phyloP scores from a whole-genome alignment of 1,140 invertebrate genomes.

The Parapsyche elsis region DNA sequence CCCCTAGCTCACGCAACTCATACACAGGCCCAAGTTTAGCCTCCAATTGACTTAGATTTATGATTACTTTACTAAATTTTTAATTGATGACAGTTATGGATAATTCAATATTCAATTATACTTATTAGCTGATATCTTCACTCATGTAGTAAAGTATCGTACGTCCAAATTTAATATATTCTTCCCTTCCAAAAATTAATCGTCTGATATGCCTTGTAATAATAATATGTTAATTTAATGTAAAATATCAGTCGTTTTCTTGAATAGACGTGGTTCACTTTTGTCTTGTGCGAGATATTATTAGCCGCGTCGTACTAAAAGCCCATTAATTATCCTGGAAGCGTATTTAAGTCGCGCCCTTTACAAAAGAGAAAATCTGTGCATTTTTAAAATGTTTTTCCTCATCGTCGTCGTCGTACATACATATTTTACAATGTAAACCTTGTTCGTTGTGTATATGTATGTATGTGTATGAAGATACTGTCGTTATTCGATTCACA shows the following conservation, averaged over 20 bases:
- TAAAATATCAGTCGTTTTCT: too few relatives aligned
- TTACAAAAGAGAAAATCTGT: slow-evolving; percentile 7
- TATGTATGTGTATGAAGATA: slow-evolving; percentile 13
- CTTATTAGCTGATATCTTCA: too few relatives aligned
- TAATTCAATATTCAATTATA: too few relatives aligned
- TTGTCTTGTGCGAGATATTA: not conserved
- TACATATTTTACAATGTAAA: slow-evolving; percentile 7
- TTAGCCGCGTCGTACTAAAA: not conserved
- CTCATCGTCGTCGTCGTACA: not conserved
- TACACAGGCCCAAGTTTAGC: not conserved
- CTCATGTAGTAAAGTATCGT: too few relatives aligned
- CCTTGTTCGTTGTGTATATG: not conserved
- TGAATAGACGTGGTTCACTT: too few relatives aligned
- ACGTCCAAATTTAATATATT: too few relatives aligned
- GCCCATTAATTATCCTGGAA: slow-evolving; percentile 3
- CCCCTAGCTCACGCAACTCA: not conserved
- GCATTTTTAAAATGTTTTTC: not conserved
- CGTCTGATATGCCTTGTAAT: too few relatives aligned
- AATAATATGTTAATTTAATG: too few relatives aligned
- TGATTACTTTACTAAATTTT: too few relatives aligned
- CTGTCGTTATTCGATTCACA: slow-evolving; percentile 8
- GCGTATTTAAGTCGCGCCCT: not conserved
- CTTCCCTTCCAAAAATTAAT: too few relatives aligned
- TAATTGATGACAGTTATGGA: too few relatives aligned
- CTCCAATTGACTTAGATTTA: too few relatives aligned